phyloP scores from a whole-genome alignment of 1,140 invertebrate genomes.

The Cyphomyrmex costatus region DNA sequence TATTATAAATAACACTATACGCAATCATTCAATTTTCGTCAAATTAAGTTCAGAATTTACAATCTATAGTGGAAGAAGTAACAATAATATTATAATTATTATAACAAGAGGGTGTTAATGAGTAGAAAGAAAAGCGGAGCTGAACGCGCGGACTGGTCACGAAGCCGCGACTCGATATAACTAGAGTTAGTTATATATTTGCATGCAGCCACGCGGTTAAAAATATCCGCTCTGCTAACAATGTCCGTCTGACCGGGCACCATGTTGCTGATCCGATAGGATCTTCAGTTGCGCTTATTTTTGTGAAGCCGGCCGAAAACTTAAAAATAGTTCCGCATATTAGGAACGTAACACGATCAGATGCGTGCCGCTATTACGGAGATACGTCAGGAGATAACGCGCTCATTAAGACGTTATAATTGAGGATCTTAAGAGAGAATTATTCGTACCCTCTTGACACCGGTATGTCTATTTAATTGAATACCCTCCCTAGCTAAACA shows the following conservation, averaged over 20 bases:
- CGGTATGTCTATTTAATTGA: slow-evolving; percentile 23
- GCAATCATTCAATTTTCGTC: too few species aligned
- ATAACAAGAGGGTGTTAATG: slow-evolving; percentile 44
- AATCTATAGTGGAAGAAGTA: not conserved
- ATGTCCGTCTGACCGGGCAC: slow-evolving; percentile 59
- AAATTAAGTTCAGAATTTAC: slow-evolving; percentile 14
- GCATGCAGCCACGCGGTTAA: slow-evolving; percentile 56
- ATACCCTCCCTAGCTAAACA: slow-evolving; percentile 8
- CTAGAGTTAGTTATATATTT: slow-evolving; percentile 60
- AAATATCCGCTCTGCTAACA: slow-evolving; percentile 63
- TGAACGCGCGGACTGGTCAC: not conserved
- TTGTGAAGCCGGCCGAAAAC: slow-evolving; percentile 51
- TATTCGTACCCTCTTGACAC: slow-evolving; percentile 16
- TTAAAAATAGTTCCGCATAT: slow-evolving; percentile 56
- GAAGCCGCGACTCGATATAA: slow-evolving; percentile 48
- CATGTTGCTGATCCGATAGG: slow-evolving; percentile 50
- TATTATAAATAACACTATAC: slow-evolving; percentile 13
- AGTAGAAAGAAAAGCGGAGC: slow-evolving; percentile 14
- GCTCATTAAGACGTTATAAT: slow-evolving; percentile 39
- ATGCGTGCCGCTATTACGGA: slow-evolving; percentile 2
- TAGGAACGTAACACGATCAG: slow-evolving; percentile 50
- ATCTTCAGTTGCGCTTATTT: slow-evolving; percentile 63
- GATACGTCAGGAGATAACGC: slow-evolving; percentile 27
- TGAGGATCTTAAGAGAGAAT: slow-evolving; percentile 5
- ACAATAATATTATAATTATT: not conserved